A percentile compares a stretch with the other conserved stretches of the same genome.
Evolutionary conservation across 2,797 vertebrate species (phyloP).

Genomic region (Enteromius viviparus): DNA sequence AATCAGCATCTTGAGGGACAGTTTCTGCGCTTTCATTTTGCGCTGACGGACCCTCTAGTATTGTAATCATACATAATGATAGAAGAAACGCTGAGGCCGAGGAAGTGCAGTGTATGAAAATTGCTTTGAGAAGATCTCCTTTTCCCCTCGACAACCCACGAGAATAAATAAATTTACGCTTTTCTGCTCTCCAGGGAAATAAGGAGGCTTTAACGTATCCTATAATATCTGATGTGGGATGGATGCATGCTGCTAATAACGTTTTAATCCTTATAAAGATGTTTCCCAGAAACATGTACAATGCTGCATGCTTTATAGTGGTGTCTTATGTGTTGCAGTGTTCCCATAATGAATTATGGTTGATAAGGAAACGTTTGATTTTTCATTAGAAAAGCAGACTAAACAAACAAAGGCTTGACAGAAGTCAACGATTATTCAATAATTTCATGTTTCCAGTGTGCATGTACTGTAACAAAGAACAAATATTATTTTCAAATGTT

Average conservation of each 20-base stretch:
- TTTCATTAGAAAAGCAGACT: neutral
- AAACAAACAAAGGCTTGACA: neutral
- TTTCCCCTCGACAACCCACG: slow-evolving; percentile 10
- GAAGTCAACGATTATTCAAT: neutral
- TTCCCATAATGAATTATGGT: slow-evolving; percentile 2
- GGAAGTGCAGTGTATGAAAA: slow-evolving; percentile 19
- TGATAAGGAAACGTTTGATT: slow-evolving; percentile 17
- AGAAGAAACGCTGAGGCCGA: slow-evolving; percentile 34
- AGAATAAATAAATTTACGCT: slow-evolving; percentile 28
- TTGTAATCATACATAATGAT: slow-evolving; percentile 46
- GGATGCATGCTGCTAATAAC: slow-evolving; percentile 36
- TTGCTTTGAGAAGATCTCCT: slow-evolving; percentile 15
- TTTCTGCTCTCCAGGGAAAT: slow-evolving; percentile 44
- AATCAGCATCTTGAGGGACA: slow-evolving; percentile 1
- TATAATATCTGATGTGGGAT: slow-evolving; percentile 42
- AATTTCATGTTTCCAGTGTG: neutral
- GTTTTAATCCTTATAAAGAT: neutral
- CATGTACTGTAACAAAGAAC: neutral
- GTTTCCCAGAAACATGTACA: neutral
- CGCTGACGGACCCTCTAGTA: slow-evolving; percentile 11
- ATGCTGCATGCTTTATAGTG: slow-evolving; percentile 8
- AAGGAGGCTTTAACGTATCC: slow-evolving; percentile 34
- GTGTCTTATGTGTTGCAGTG: neutral
- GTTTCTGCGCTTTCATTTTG: slow-evolving; percentile 23
- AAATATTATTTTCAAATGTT: neutral